These are phyloP conservation scores for Syngnathoides biaculeatus DNA, from an alignment of 2,113 vertebrate species.

Conservation along the genomic window DNA sequence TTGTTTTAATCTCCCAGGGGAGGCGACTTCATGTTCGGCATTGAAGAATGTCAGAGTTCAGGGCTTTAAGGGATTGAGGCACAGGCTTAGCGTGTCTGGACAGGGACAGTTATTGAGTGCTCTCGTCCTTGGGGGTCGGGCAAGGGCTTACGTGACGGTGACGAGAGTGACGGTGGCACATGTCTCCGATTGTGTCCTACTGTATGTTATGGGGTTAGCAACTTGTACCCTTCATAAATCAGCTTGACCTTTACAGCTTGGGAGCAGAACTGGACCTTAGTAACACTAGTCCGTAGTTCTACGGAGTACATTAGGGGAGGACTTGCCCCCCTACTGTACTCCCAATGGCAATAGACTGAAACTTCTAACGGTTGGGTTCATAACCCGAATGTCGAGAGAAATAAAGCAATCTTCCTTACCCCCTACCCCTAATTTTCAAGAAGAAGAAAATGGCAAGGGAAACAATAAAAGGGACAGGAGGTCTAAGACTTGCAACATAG, in stretches of 20 bases:
- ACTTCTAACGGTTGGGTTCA: background rate
- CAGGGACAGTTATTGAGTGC: constrained; percentile 74
- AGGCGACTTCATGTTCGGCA: constrained; percentile 65
- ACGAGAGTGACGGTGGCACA: constrained; percentile 57
- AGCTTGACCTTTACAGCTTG: constrained; percentile 4
- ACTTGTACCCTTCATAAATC: constrained; percentile 1
- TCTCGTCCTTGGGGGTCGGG: constrained; percentile 71
- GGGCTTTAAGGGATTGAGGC: constrained; percentile 71
- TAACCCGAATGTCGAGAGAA: too few relatives aligned
- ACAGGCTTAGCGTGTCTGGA: constrained; percentile 68
- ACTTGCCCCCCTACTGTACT: background rate
- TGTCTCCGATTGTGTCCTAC: constrained; percentile 46
- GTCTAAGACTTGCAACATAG: too few relatives aligned
- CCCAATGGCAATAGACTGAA: background rate
- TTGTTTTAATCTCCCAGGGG: constrained; percentile 67
- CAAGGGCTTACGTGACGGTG: constrained; percentile 63
- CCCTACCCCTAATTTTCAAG: too few relatives aligned
- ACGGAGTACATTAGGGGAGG: background rate
- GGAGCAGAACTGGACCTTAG: background rate
- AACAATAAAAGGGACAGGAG: too few relatives aligned
- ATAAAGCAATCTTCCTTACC: too few relatives aligned
- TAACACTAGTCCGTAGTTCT: background rate
- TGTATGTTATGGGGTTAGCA: constrained; percentile 24
- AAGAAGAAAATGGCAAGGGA: too few relatives aligned
- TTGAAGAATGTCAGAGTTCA: constrained; percentile 70